These are phyloP conservation scores for Eleginops maclovinus DNA, from an alignment of 2,113 vertebrate genomes.

Conservation along the genomic window DNA sequence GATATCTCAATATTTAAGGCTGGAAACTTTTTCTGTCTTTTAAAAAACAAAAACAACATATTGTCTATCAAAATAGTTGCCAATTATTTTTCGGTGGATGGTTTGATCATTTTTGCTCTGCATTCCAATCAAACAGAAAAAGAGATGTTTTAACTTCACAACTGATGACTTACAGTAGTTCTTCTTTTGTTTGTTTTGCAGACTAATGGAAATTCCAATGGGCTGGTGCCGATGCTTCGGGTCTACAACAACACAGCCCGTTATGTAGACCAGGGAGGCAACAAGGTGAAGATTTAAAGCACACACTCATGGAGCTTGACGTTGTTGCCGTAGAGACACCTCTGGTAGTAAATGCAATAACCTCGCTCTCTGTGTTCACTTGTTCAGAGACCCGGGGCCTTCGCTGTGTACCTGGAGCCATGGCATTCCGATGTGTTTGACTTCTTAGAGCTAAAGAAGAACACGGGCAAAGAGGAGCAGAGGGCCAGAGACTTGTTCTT, in stretches of 20 bases:
- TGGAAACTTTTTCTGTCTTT: too few relatives aligned
- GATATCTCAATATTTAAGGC: too few relatives aligned
- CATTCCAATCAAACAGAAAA: background rate
- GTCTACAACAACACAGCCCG: slow-evolving; percentile 98
- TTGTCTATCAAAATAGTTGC: too few relatives aligned
- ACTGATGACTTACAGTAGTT: slow-evolving; percentile 1
- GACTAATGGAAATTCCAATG: slow-evolving; percentile 96
- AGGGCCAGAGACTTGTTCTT: slow-evolving; percentile 96
- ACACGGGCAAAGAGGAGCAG: slow-evolving; percentile 97
- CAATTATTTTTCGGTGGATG: too few relatives aligned
- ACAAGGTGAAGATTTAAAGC: slow-evolving; percentile 87
- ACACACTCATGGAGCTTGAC: background rate
- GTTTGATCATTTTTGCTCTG: too few relatives aligned
- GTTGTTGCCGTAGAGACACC: background rate
- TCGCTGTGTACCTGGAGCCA: slow-evolving; percentile 96
- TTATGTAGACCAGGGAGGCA: slow-evolving; percentile 97
- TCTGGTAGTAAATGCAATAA: background rate
- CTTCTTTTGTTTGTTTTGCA: slow-evolving; percentile 70
- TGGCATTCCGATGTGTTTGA: slow-evolving; percentile 97
- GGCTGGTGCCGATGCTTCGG: slow-evolving; percentile 95
- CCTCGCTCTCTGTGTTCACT: background rate
- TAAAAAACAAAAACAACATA: too few relatives aligned
- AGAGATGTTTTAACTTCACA: background rate
- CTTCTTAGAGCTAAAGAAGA: slow-evolving; percentile 97
- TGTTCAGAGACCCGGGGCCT: slow-evolving; percentile 93